phyloP scores from a whole-genome alignment of 2,888 invertebrate species.

The Eugnorisma glareosa region DNA sequence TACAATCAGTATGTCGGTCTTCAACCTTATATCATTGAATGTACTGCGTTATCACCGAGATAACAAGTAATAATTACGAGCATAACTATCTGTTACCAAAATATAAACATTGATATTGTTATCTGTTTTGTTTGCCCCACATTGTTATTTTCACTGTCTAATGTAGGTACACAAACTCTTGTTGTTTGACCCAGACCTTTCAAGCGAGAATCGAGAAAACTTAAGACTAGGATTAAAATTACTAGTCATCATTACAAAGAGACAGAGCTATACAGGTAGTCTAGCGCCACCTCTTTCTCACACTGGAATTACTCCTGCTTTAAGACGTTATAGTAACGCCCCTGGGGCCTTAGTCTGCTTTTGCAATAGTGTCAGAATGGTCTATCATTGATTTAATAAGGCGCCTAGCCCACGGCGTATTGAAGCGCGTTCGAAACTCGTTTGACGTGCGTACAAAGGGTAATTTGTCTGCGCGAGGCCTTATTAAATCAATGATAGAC shows the following conservation, averaged over 20 bases:
- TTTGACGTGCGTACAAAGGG: too few species aligned
- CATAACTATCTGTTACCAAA: conserved; percentile 2
- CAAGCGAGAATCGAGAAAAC: not conserved
- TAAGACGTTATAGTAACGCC: too few species aligned
- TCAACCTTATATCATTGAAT: conserved; percentile 29
- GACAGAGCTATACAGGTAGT: too few species aligned
- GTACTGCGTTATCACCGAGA: conserved; percentile 2
- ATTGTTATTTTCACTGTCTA: not conserved
- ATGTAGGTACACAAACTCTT: not conserved
- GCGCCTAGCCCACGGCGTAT: too few species aligned
- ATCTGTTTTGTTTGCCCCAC: conserved; percentile 2
- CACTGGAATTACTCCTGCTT: too few species aligned
- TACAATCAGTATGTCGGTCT: conserved; percentile 2
- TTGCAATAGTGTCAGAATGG: too few species aligned
- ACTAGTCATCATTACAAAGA: not conserved
- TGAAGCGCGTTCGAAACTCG: too few species aligned
- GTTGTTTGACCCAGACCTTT: not conserved
- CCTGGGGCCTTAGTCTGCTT: too few species aligned
- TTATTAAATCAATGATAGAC: too few species aligned
- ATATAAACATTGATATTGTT: not conserved
- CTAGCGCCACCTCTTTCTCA: too few species aligned
- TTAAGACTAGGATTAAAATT: not conserved
- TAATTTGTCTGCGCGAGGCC: too few species aligned
- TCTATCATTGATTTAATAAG: too few species aligned
- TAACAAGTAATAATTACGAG: conserved; percentile 7